These are phyloP conservation scores for Tauraco hartlaubi DNA, from an alignment of 2,797 vertebrate species.

Conservation along the genomic window DNA sequence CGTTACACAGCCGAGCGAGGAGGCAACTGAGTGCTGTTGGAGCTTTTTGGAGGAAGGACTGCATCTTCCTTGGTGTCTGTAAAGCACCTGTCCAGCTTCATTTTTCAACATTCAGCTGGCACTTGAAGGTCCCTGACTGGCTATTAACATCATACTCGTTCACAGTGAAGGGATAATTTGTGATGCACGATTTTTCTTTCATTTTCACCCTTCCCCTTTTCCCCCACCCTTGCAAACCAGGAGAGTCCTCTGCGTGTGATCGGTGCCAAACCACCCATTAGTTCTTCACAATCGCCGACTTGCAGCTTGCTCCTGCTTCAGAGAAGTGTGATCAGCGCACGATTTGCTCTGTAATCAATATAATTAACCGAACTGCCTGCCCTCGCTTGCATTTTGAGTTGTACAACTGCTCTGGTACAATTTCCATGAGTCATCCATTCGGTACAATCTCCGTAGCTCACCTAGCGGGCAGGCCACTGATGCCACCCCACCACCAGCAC, in stretches of 20 bases:
- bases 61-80: not conserved
- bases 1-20: not conserved
- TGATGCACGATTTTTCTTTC: not conserved
- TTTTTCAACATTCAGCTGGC: not conserved
- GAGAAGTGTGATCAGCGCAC: not conserved
- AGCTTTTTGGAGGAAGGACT: not conserved
- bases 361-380: not conserved
- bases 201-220: not conserved
- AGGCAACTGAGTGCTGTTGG: not conserved
- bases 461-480: not conserved
- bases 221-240: not conserved
- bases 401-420: not conserved
- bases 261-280: not conserved
- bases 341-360: not conserved
- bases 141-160: not conserved
- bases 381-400: not conserved
- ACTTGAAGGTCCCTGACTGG: not conserved
- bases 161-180: not conserved
- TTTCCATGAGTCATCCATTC: not conserved
- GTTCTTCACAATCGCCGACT: not conserved
- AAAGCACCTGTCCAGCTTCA: conserved; percentile 9
- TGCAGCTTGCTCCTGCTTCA: not conserved
- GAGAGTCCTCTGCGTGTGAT: not conserved
- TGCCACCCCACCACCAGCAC: not conserved
- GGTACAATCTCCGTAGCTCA: not conserved